Base-by-base conservation (phyloP, 2,113 vertebrate genomes). In the Platycercus adscitus region DNA sequence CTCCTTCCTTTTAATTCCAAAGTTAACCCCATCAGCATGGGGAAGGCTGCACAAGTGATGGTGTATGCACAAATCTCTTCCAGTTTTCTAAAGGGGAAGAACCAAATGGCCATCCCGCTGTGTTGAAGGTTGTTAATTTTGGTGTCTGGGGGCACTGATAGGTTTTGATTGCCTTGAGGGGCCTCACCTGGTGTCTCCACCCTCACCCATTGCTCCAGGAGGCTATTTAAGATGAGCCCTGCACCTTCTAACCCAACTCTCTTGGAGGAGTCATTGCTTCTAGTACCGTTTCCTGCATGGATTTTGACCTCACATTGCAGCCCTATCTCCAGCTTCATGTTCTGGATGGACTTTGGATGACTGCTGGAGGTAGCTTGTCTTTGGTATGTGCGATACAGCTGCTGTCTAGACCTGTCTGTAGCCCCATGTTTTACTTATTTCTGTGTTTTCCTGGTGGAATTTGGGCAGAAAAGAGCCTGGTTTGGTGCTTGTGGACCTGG, bases 221-320 rank as follows among this genome's bases (percentile, higher is more conserved):
- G 5, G 4, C 23, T 7, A 26, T 78, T 78, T 81, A 75, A 68
- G 33, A 15, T 13, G 29, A 79, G n/a, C 8, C 17, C 43, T 69
- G 9, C 14, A 69, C 5, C 6, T 4, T 7, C 5, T 0, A 2
- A 6, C 3, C 2, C 5, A 46, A 3, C 0, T 76, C 10, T 44
- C 3, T 15, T 29, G 13, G 43, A 29, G 9, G 26, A 16, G 5
- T 7, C 0, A 0, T 2, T 33, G 15, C 10, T 68, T 46, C 11
- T 0, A 16, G 15, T 3, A 0, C 13, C 50, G 25, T 0, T 1
- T 52, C 20, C 20, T 68, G 33, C 6, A 2, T 56, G 28, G 29
- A 17, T 6, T 6, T 33, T 35, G 20, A 24, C 8, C 6, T 39
- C 2, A 0, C 10, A 11, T 14, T 69, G 43, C 41, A 56, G 33